phyloP scores from a whole-genome alignment of 2,888 invertebrate genomes.

The Prenolepis imparis region DNA sequence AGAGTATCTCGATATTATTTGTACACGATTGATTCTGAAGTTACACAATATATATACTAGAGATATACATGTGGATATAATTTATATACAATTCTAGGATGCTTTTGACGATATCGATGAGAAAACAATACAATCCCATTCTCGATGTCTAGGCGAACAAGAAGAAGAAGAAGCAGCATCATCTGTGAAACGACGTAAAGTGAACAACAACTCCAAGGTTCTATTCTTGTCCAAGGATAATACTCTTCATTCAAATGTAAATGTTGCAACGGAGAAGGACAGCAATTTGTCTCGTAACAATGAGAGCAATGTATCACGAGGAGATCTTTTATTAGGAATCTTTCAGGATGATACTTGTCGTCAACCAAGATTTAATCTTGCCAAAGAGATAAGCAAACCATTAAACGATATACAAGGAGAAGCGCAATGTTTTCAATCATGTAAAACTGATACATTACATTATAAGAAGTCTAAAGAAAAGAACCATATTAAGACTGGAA shows the following conservation, averaged over 20 bases:
- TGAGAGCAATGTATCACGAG: conserved; percentile 17
- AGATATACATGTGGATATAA: not conserved
- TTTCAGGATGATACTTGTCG: conserved; percentile 46
- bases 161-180: too few species aligned
- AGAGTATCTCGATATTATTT: not conserved
- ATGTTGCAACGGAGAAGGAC: not conserved
- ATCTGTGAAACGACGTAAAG: conserved; percentile 57
- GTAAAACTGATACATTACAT: not conserved
- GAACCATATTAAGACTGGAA: not conserved
- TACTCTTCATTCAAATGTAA: not conserved
- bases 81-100: conserved; percentile 72
- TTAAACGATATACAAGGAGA: conserved; percentile 11
- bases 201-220: conserved; percentile 37
- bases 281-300: conserved; percentile 13
- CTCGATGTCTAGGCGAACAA: conserved; percentile 54
- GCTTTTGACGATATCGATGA: conserved; percentile 74
- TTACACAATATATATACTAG: not conserved
- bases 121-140: conserved; percentile 61
- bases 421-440: not conserved
- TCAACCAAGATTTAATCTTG: conserved; percentile 9
- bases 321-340: conserved; percentile 58
- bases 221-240: not conserved
- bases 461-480: not conserved
- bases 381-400: conserved; percentile 18
- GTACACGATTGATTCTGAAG: not conserved